Base-by-base conservation (phyloP, 2,797 vertebrate species). In the Galago senegalensis region DNA sequence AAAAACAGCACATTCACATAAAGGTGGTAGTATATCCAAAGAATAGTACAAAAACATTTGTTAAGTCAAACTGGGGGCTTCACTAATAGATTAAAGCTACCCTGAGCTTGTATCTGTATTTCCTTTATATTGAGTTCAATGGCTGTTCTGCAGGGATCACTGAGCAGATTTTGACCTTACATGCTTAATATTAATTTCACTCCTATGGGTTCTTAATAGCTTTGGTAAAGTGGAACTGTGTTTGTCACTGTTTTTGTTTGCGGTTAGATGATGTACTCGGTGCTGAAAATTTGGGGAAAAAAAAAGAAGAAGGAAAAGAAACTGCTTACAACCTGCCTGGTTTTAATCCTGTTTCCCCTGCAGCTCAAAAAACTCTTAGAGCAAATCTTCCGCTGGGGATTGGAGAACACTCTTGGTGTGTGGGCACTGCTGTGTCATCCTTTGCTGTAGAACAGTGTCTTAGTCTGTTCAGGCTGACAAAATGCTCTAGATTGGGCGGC, bases 221-320 rank as follows among this genome's bases (percentile, higher is more conserved):
- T 77, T 87, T 77, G 90, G 77, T 43, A 46, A 92, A 80, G 13
- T 17, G 10, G 86, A 89, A 67, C 53, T 63, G 29, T 46, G 61
- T 80, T 79, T 72, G 61, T 91, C n/a, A 40, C 58, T 83, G 29
- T 37, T 94, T 94, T 89, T 76, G 43, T 87, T 91, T 91, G 80
- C 86, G 88, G 65, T 91, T 89, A 80, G 67, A 60, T 53, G 16
- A 70, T 80, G 6, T n/a, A 34, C 80, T 95, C 58, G 43, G 75
- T 94, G 96, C 85, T 90, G 76, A 91, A 94, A 87, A 89, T 34
- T n/a, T 80, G 18, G 70, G 21, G 29, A 4, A 73, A 34, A 69
- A 67, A 14, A 1, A 49, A 49, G 10, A 67, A 40, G 11, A 1
- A 49, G 40, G 11, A 17, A 21, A 16, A 43, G 61, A 58, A 86